Conservation (phyloP, 1,140 invertebrate species). For the Araneus ventricosus region DNA sequence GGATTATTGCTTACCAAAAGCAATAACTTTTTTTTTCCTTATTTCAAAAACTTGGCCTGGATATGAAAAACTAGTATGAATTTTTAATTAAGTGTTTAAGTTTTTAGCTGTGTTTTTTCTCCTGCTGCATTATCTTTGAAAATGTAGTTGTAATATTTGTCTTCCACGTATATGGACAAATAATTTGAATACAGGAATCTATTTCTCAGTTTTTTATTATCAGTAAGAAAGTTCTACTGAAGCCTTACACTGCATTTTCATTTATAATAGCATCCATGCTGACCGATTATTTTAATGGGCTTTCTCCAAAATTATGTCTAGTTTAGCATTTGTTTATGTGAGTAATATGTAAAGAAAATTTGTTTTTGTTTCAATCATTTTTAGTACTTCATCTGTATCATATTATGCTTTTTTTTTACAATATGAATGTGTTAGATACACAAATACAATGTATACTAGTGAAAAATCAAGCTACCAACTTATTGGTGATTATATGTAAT, state of each 20-base stretch:
- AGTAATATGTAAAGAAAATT: not conserved
- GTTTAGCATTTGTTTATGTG: not conserved
- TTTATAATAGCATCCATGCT: not conserved
- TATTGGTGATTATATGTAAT: constrained; percentile 31
- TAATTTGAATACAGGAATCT: not conserved
- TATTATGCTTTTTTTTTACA: constrained; percentile 21
- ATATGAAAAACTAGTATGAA: not conserved
- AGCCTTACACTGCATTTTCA: not conserved
- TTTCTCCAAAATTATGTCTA: not conserved
- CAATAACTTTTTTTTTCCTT: not conserved
- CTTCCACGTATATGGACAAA: not conserved
- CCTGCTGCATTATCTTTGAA: not conserved
- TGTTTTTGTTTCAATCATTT: constrained; percentile 12
- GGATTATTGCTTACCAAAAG: not conserved
- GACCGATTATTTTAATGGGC: not conserved
- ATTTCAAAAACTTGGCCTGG: not conserved
- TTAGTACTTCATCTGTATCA: constrained; percentile 4
- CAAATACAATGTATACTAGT: constrained; percentile 13
- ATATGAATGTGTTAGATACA: constrained; percentile 15
- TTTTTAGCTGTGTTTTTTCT: not conserved
- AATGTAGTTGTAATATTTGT: not conserved
- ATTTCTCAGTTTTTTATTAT: not conserved
- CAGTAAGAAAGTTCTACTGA: not conserved
- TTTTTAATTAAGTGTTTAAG: not conserved
- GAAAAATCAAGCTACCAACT: constrained; percentile 12